Conservation (phyloP, 64 coral and sea anemone species). For the Exaiptasia diaphana region DNA sequence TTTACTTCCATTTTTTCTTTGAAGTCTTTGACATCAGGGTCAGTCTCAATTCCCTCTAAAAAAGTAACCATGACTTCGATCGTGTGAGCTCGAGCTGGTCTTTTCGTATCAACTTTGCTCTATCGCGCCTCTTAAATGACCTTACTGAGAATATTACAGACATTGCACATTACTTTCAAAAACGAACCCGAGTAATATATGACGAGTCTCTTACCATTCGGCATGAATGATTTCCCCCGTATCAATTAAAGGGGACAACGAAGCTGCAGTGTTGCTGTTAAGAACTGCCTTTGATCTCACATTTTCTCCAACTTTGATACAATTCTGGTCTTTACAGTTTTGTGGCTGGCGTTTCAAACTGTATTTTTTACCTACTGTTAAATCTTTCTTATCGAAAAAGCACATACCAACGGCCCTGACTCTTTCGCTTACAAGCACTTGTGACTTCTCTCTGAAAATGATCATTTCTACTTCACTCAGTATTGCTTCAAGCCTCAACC, state of each 20-base stretch:
- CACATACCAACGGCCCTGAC: neutral
- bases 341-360: neutral
- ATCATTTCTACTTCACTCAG: too few species aligned
- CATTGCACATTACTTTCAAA: too few species aligned
- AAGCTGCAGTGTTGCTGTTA: neutral
- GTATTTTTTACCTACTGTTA: neutral
- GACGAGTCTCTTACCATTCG: constrained; percentile 14
- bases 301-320: neutral
- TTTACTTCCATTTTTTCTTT: too few species aligned
- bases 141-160: too few species aligned
- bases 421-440: neutral
- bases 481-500: too few species aligned
- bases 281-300: neutral
- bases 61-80: too few species aligned
- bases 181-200: too few species aligned
- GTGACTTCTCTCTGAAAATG: too few species aligned
- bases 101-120: neutral
- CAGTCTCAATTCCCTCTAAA: too few species aligned
- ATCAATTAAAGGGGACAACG: neutral
- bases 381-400: neutral
- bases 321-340: neutral
- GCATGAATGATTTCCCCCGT: neutral
- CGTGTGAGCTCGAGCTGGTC: neutral
- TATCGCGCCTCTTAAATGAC: neutral
- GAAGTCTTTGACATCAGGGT: too few species aligned